Base-by-base conservation (phyloP, 2,113 vertebrate species). In the Sorex fumeus region DNA sequence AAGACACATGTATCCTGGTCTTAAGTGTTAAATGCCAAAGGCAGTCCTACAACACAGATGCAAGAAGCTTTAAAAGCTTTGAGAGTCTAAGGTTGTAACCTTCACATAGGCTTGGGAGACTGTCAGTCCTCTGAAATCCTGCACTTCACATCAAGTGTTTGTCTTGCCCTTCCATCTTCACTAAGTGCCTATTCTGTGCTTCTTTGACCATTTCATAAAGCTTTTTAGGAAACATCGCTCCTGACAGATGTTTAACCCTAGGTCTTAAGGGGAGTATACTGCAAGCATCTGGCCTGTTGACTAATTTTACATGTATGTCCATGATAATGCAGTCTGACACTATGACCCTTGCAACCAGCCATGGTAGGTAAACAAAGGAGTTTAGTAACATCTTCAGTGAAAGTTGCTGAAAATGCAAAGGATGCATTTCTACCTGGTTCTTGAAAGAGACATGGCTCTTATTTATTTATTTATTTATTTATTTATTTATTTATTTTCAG, bases 171-270 rank as follows among this genome's bases (percentile, higher is more conserved):
- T 96, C 67, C 60, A 84, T 93, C 50, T 91, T 87, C 47, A 77
- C 72, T 97, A 97, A 97, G 91, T 97, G 50, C 86, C 74, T 92
- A 43, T 36, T 81, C 70, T 50, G 8, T 96, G 96, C 80, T 85
- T 84, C 78, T 82, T 87, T 74, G 91, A 19, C 64, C 91, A 92
- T 97, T 97, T 95, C 60, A 80, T 94, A 97, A 97, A 96, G 95
- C 94, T 95, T 98, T 97, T 97, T 97, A 96, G 93, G 94, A 96
- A 97, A 85, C 97, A 95, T 95, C 96, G 92, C 25, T 98, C 93
- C 85, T 97, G 89, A 97, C 94, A 97, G 94, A 97, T 97, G 86
- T 97, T 97, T 97, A 97, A 97, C 97, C 96, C 93, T 69, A 66
- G 88, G 74, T 80, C 97, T 95, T 96, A 88, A 96, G 95, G 94